Percentiles rank a stretch among this genome's conserved stretches.
phyloP scores from a whole-genome alignment of 2,888 invertebrate genomes.

The Caenorhabditis doughertyi region DNA sequence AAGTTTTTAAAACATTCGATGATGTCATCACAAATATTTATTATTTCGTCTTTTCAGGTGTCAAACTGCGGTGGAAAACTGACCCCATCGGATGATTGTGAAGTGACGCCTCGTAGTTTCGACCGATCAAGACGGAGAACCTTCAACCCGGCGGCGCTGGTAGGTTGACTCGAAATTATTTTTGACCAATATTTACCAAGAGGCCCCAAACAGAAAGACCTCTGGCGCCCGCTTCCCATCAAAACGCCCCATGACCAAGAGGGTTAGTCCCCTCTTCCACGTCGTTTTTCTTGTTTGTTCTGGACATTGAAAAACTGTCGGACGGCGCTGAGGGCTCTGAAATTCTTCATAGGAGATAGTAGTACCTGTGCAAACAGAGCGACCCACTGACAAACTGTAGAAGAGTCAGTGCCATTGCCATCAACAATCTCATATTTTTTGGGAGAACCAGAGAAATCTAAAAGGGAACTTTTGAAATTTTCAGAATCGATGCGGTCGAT shows the following conservation, averaged over 20 bases:
- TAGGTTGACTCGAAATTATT: constrained; percentile 52
- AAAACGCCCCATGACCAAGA: constrained; percentile 48
- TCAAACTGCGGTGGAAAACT: constrained; percentile 75
- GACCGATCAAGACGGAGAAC: constrained; percentile 70
- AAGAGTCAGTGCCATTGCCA: constrained; percentile 52
- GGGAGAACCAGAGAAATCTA: neutral
- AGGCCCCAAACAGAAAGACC: constrained; percentile 37
- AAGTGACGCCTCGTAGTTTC: constrained; percentile 64
- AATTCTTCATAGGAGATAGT: constrained; percentile 49
- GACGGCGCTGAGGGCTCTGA: constrained; percentile 53
- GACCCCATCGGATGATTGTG: constrained; percentile 75
- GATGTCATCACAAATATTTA: constrained; percentile 19
- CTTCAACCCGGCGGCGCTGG: constrained; percentile 70
- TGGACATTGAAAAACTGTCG: constrained; percentile 63
- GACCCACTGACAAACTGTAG: constrained; percentile 52
- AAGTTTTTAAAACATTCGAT: neutral
- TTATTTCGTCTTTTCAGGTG: constrained; percentile 57
- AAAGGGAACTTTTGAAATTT: constrained; percentile 30
- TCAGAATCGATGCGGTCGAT: constrained; percentile 70
- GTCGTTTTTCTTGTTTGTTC: constrained; percentile 54
- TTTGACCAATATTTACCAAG: constrained; percentile 52
- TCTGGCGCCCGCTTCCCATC: constrained; percentile 48
- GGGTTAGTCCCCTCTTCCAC: constrained; percentile 48
- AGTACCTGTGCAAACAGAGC: constrained; percentile 62
- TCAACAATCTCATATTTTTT: constrained; percentile 42